These are phyloP conservation scores for Spisula solida DNA, from an alignment of 2,888 invertebrate species.

Conservation along the genomic window DNA sequence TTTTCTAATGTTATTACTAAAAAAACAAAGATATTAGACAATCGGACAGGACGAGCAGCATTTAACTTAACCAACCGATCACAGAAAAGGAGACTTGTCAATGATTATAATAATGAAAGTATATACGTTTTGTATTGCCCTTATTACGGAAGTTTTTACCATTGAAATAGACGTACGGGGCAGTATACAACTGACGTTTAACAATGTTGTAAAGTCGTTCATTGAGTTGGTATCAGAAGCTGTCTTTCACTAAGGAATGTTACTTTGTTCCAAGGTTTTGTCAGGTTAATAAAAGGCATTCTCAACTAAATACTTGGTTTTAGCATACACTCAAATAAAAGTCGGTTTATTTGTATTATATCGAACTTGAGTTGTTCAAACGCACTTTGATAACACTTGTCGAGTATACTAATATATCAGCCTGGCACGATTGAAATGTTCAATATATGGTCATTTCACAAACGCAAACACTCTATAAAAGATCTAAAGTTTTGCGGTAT, in stretches of 20 bases:
- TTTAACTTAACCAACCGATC: no score
- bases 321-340: not conserved
- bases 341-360: not conserved
- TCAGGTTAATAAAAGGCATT: not conserved
- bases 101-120: no score
- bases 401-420: not conserved
- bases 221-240: not conserved
- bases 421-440: not conserved
- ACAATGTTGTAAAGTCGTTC: not conserved
- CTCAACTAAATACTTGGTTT: not conserved
- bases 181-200: not conserved
- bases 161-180: not conserved
- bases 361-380: not conserved
- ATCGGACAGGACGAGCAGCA: no score
- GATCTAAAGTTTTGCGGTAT: not conserved
- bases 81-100: no score
- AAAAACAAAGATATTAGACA: no score
- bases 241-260: not conserved
- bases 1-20: no score
- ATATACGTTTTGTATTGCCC: no score
- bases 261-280: not conserved
- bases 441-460: not conserved
- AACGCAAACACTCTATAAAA: not conserved
- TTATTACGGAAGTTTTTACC: no score
- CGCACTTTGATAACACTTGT: constrained; percentile 17